phyloP scores from a whole-genome alignment of 2,797 vertebrate genomes.

The Uromys caudimaculatus region DNA sequence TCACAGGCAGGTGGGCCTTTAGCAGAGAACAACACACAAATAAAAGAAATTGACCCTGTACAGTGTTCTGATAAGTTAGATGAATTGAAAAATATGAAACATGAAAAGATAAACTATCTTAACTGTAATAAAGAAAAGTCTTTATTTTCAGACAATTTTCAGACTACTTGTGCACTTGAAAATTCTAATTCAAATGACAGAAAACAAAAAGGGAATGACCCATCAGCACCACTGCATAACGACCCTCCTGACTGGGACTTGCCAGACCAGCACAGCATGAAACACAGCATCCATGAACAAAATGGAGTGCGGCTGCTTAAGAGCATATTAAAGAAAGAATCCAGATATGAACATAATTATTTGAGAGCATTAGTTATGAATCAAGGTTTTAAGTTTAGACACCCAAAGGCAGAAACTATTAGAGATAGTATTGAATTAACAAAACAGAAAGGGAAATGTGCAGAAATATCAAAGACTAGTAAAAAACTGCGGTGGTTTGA shows the following conservation, averaged over 20 bases:
- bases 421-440: conserved; percentile 94
- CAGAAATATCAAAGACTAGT: conserved; percentile 85
- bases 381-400: conserved; percentile 85
- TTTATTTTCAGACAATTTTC: conserved; percentile 77
- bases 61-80: conserved; percentile 79
- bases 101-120: conserved; percentile 79
- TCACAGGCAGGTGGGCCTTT: conserved; percentile 79
- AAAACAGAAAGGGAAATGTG: conserved; percentile 86
- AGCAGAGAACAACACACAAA: conserved; percentile 70
- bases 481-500: conserved; percentile 95
- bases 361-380: conserved; percentile 79
- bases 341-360: conserved; percentile 85
- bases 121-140: conserved; percentile 70
- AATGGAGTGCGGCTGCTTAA: conserved; percentile 87
- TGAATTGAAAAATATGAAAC: conserved; percentile 82
- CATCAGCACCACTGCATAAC: conserved; percentile 65
- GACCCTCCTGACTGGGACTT: conserved; percentile 64
- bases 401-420: conserved; percentile 87
- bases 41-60: conserved; percentile 68
- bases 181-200: conserved; percentile 74
- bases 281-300: conserved; percentile 76
- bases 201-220: conserved; percentile 75
- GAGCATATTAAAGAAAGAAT: conserved; percentile 94
- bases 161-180: conserved; percentile 46
- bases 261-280: conserved; percentile 67